Conservation (phyloP, 2,113 vertebrate genomes). For the Strix aluco region DNA sequence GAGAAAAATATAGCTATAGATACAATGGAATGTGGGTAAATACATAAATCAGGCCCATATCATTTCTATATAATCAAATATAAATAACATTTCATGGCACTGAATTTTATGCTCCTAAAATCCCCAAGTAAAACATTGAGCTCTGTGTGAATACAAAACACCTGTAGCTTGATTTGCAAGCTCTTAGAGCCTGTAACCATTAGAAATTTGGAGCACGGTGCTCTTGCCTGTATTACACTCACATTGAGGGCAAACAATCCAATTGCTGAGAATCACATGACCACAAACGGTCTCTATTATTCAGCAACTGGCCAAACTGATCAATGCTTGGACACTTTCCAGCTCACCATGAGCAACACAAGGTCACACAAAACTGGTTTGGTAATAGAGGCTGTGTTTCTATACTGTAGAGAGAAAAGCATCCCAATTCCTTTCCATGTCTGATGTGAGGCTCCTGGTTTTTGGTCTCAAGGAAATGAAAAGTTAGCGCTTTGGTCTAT, state of each 20-base stretch:
- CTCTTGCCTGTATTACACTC: background rate
- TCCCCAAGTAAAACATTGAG: background rate
- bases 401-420: background rate
- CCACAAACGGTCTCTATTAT: background rate
- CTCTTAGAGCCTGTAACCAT: background rate
- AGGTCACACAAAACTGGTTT: slow-evolving; percentile 34
- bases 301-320: slow-evolving; percentile 33
- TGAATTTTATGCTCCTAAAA: background rate
- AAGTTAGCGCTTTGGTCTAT: background rate
- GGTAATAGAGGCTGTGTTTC: background rate
- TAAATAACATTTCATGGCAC: background rate
- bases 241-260: slow-evolving; percentile 4
- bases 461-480: background rate
- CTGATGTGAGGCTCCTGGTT: background rate
- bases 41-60: background rate
- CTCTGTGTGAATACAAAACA: background rate
- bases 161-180: background rate
- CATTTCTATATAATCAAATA: background rate
- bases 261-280: slow-evolving; percentile 38
- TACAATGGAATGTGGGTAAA: background rate
- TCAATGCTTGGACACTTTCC: slow-evolving; percentile 52
- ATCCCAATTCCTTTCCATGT: background rate
- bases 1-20: background rate
- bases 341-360: slow-evolving; percentile 18
- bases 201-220: background rate